A percentile compares a stretch with the other conserved stretches of the same genome.
Conservation (phyloP, 2,888 invertebrate genomes). For the Drosophila longiperda region DNA sequence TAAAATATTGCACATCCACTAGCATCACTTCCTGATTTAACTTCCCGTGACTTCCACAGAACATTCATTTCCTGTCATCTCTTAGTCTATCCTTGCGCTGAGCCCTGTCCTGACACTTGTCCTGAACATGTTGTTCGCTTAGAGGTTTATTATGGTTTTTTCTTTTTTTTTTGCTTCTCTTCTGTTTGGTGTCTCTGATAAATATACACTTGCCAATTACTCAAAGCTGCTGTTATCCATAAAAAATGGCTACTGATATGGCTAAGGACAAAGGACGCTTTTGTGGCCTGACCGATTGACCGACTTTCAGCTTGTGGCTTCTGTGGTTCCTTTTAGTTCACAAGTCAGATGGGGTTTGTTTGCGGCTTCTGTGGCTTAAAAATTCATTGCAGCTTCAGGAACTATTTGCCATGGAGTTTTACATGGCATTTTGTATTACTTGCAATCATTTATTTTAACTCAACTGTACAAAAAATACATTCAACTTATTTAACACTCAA, state of each 20-base stretch:
- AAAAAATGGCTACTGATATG: constrained; percentile 39
- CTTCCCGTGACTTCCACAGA: neutral
- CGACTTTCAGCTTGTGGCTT: constrained; percentile 38
- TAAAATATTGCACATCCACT: neutral
- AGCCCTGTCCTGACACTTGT: constrained; percentile 2
- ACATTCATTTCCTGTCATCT: neutral
- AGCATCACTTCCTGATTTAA: neutral
- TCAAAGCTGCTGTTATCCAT: constrained; percentile 38
- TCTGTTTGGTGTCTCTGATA: constrained; percentile 31
- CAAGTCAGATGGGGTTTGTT: constrained; percentile 10
- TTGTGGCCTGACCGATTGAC: constrained; percentile 49
- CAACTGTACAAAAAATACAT: neutral
- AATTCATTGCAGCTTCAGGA: constrained; percentile 2
- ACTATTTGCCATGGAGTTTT: neutral
- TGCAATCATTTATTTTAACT: neutral
- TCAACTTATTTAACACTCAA: neutral
- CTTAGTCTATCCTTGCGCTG: constrained; percentile 12
- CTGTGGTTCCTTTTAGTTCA: constrained; percentile 11
- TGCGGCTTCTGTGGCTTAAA: constrained; percentile 10
- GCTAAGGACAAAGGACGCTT: constrained; percentile 24
- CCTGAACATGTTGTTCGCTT: constrained; percentile 7
- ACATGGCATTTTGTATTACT: neutral
- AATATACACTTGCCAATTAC: constrained; percentile 67
- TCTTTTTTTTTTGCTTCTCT: constrained; percentile 11
- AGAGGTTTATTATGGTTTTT: constrained; percentile 15